These are phyloP conservation scores for Grapholita molesta DNA, from an alignment of 1,140 invertebrate species.

Conservation along the genomic window DNA sequence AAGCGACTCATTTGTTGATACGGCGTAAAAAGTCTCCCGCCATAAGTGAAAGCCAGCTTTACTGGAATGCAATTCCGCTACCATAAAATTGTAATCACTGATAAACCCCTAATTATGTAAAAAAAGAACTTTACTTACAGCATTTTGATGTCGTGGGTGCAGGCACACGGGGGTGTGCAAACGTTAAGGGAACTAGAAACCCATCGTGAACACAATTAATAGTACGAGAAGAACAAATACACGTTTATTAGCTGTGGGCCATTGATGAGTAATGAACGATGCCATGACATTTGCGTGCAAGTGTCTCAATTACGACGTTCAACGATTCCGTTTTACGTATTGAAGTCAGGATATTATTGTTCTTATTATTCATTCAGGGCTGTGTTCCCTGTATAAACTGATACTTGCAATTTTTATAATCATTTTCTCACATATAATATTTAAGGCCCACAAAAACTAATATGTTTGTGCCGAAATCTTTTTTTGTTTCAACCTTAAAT, in stretches of 20 bases:
- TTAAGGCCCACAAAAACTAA: too few species aligned
- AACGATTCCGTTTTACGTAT: neutral
- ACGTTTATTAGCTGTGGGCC: constrained; percentile 56
- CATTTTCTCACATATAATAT: too few species aligned
- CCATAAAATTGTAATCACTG: neutral
- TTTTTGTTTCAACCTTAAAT: too few species aligned
- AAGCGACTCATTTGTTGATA: neutral
- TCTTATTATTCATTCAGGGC: neutral
- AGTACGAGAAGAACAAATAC: constrained; percentile 60
- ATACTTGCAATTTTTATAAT: too few species aligned
- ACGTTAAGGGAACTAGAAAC: constrained; percentile 63
- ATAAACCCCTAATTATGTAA: neutral
- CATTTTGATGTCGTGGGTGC: constrained; percentile 62
- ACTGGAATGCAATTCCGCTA: constrained; percentile 1
- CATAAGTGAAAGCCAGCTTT: constrained; percentile 11
- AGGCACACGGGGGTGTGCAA: constrained; percentile 71
- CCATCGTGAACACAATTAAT: constrained; percentile 60
- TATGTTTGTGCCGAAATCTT: too few species aligned
- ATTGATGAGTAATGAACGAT: constrained; percentile 66
- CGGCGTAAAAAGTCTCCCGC: constrained; percentile 4
- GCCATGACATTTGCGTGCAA: neutral
- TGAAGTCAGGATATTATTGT: neutral
- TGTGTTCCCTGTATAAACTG: too few species aligned
- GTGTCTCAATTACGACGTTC: neutral
- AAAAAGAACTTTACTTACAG: constrained; percentile 60